Percentiles rank a stretch among this genome's conserved stretches.
phyloP scores from a whole-genome alignment of 2,888 invertebrate genomes.

The Apodemia zela region DNA sequence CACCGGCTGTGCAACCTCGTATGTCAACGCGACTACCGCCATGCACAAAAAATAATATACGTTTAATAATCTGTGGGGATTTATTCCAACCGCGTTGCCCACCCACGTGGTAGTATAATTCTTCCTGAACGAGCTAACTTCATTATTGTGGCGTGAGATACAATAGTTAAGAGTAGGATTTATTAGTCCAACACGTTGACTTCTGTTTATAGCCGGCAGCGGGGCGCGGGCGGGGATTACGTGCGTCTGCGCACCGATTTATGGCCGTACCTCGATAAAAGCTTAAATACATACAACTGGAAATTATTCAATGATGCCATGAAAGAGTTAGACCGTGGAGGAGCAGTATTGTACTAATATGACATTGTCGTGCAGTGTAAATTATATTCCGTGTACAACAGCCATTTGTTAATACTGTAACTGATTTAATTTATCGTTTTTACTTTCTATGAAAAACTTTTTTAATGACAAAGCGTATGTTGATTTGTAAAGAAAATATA shows the following conservation, averaged over 20 bases:
- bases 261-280: conserved; percentile 74
- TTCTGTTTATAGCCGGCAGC: conserved; percentile 78
- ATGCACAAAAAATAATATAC: conserved; percentile 57
- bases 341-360: conserved; percentile 34
- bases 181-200: conserved; percentile 80
- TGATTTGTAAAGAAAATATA: neutral
- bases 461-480: neutral
- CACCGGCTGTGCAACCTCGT: conserved; percentile 53
- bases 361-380: conserved; percentile 20
- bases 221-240: conserved; percentile 72
- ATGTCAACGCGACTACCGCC: conserved; percentile 57
- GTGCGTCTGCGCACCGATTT: conserved; percentile 75
- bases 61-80: conserved; percentile 71
- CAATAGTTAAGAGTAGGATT: conserved; percentile 80
- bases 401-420: neutral
- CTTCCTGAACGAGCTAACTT: conserved; percentile 79
- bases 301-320: conserved; percentile 53
- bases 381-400: neutral
- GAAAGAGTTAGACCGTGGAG: conserved; percentile 44
- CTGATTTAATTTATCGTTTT: neutral
- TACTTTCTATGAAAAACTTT: neutral
- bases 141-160: conserved; percentile 80
- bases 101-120: conserved; percentile 77
- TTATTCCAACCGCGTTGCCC: conserved; percentile 64
- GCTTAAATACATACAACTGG: conserved; percentile 75